Conservation (phyloP, 2,113 vertebrate genomes). For the Gobius niger region DNA sequence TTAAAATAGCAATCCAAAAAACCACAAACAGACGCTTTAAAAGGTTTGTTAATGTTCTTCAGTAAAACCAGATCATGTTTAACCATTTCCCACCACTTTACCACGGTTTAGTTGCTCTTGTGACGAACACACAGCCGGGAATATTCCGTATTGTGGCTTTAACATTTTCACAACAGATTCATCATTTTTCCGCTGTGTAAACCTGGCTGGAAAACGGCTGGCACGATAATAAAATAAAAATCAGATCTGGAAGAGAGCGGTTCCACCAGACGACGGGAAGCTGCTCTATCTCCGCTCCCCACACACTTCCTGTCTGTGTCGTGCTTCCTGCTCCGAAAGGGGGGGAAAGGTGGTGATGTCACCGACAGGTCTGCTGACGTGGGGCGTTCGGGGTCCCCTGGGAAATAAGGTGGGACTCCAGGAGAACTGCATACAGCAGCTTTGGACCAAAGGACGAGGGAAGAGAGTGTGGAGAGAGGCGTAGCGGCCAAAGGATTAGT, state of each 20-base stretch:
- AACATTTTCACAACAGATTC: not conserved
- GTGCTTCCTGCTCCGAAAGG: conserved; percentile 57
- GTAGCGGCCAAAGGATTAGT: not conserved
- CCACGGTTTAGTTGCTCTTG: too few relatives aligned
- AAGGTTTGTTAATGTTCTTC: not conserved
- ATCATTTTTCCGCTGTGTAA: not conserved
- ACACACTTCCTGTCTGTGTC: conserved; percentile 67
- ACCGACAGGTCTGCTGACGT: conserved; percentile 19
- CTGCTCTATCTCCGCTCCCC: conserved; percentile 58
- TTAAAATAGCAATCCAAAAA: not conserved
- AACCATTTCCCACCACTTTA: too few relatives aligned
- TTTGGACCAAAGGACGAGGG: not conserved
- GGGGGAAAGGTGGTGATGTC: conserved; percentile 51
- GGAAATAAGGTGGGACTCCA: conserved; percentile 28
- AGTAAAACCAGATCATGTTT: not conserved
- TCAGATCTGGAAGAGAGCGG: conserved; percentile 17
- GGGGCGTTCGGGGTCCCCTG: conserved; percentile 14
- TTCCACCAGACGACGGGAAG: conserved; percentile 53
- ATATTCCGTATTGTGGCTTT: too few relatives aligned
- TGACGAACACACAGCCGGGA: too few relatives aligned
- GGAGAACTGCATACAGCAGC: conserved; percentile 20
- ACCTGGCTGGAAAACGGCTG: conserved; percentile 13
- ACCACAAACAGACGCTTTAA: not conserved
- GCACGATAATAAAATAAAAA: conserved; percentile 28
- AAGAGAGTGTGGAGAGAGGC: not conserved